phyloP scores from a whole-genome alignment of 2,113 vertebrate genomes.

The Piprites chloris region DNA sequence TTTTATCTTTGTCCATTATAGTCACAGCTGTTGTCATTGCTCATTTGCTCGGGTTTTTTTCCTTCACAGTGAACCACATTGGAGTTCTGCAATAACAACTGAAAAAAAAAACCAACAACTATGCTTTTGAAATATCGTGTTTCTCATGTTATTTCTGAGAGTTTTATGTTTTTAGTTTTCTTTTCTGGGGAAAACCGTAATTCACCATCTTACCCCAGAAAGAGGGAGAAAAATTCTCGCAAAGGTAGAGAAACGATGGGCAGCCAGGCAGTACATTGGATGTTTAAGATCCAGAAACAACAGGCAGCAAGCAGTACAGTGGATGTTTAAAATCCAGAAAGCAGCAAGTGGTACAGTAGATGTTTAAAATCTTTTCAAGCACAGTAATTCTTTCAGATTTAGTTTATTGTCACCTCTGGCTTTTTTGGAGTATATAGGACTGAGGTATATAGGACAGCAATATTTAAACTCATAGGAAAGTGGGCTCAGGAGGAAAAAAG shows the following conservation, averaged over 20 bases:
- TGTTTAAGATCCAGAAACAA: background rate
- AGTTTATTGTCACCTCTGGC: background rate
- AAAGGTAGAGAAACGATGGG: background rate
- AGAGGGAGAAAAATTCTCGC: background rate
- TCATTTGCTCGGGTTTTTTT: background rate
- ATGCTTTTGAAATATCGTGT: background rate
- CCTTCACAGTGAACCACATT: background rate
- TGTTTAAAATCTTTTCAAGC: background rate
- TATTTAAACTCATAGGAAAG: background rate
- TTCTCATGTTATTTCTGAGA: background rate
- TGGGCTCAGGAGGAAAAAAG: background rate
- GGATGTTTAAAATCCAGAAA: background rate
- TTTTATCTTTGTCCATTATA: background rate
- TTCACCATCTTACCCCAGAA: background rate
- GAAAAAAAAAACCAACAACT: background rate
- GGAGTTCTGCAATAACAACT: background rate
- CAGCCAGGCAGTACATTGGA: fast-evolving
- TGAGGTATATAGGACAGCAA: background rate
- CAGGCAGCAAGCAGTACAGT: background rate
- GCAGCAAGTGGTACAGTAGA: background rate
- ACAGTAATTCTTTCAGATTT: background rate
- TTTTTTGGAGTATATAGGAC: background rate
- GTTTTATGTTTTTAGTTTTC: background rate
- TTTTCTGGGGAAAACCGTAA: background rate
- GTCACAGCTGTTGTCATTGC: background rate